Conservation (phyloP, 2,797 vertebrate genomes). For the Okamejei kenojei region DNA sequence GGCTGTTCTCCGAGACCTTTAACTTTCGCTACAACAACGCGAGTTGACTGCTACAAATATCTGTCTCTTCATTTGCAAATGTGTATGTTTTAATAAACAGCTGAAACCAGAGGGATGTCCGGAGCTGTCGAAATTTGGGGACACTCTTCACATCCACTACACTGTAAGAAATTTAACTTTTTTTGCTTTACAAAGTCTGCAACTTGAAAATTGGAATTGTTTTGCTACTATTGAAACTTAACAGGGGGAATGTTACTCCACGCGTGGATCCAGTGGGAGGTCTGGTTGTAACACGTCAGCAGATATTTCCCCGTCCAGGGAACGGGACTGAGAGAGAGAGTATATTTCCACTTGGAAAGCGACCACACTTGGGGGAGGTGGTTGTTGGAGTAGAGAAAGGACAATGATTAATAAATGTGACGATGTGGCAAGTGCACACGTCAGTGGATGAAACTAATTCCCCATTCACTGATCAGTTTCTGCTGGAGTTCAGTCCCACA, state of each 20-base stretch:
- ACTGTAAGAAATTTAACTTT: slow-evolving; percentile 65
- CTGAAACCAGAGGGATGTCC: slow-evolving; percentile 73
- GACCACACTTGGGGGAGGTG: background rate
- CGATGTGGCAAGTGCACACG: background rate
- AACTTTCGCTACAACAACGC: background rate
- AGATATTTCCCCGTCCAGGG: background rate
- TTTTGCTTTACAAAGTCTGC: background rate
- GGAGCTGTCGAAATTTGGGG: slow-evolving; percentile 68
- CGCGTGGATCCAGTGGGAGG: slow-evolving; percentile 35
- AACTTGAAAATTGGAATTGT: background rate
- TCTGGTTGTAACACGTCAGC: slow-evolving; percentile 63
- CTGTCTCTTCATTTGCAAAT: background rate
- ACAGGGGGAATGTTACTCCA: background rate
- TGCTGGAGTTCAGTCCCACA: background rate
- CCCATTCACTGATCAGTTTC: background rate
- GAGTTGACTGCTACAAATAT: background rate
- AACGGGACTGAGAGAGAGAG: background rate
- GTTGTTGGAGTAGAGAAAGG: background rate
- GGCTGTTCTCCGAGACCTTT: background rate
- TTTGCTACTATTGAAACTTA: background rate
- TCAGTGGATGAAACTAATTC: background rate
- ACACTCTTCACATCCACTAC: slow-evolving; percentile 86
- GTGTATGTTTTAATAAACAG: slow-evolving; percentile 51
- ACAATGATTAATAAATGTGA: background rate
- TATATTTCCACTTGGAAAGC: background rate